phyloP scores from a whole-genome alignment of 92 coral and sea anemone genomes.

The Desmophyllum pertusum region DNA sequence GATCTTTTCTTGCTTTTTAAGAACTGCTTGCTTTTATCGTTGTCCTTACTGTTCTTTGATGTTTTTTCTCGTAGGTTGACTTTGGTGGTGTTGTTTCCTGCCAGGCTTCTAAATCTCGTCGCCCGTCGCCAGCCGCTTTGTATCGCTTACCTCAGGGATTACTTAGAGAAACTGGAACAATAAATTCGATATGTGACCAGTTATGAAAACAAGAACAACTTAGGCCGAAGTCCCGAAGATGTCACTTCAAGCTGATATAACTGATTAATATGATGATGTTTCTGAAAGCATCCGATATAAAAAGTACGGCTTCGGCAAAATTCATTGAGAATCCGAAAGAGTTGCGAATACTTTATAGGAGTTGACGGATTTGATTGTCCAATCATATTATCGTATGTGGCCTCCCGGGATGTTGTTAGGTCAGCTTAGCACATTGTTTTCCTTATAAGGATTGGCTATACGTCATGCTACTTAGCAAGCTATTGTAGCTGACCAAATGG shows the following conservation, averaged over 20 bases:
- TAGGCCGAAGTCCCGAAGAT: not conserved
- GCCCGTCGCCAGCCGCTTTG: slow-evolving; percentile 89
- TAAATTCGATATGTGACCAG: not conserved
- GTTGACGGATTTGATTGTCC: not conserved
- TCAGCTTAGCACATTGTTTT: not conserved
- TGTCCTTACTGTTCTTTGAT: not conserved
- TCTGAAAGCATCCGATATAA: not conserved
- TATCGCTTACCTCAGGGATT: slow-evolving; percentile 78
- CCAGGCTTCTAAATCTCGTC: slow-evolving; percentile 70
- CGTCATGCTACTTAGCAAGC: not conserved
- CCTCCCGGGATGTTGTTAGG: not conserved
- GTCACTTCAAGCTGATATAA: not conserved
- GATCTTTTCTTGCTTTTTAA: not conserved
- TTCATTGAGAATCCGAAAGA: not conserved
- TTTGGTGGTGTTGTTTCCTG: slow-evolving; percentile 86
- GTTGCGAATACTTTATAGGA: not conserved
- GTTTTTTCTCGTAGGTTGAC: slow-evolving; percentile 58
- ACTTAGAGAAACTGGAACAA: slow-evolving; percentile 59
- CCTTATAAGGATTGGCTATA: not conserved
- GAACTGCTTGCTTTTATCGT: not conserved
- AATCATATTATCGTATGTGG: not conserved
- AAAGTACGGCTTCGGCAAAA: not conserved
- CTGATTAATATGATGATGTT: not conserved
- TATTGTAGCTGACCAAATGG: not conserved
- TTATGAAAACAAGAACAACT: not conserved